phyloP scores from a whole-genome alignment of 64 coral and sea anemone species.

The Actinia equina region DNA sequence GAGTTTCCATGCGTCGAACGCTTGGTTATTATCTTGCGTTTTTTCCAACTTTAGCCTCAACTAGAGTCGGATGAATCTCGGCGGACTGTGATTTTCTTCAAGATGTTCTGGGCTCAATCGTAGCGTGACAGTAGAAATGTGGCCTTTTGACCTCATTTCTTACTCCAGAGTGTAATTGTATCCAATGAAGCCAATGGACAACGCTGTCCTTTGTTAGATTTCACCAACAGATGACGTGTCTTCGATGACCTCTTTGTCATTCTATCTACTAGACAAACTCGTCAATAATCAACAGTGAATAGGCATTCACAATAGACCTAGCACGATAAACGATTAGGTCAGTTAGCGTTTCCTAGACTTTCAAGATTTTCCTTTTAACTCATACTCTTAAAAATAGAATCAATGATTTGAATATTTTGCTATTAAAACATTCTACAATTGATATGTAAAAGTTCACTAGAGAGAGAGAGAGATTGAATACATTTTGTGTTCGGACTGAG shows the following conservation, averaged over 20 bases:
- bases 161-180: not conserved
- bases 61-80: too few species aligned
- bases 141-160: not conserved
- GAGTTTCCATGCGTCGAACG: too few species aligned
- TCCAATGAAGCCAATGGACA: not conserved
- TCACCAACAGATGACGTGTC: not conserved
- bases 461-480: not conserved
- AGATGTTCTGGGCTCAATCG: not conserved
- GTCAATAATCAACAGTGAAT: constrained; percentile 11
- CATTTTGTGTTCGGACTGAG: not conserved
- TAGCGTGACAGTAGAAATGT: not conserved
- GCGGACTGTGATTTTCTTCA: too few species aligned
- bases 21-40: too few species aligned
- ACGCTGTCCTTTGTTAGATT: constrained; percentile 3
- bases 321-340: too few species aligned
- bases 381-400: not conserved
- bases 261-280: constrained; percentile 8
- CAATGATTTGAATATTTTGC: not conserved
- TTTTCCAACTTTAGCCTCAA: too few species aligned
- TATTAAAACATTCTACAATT: not conserved
- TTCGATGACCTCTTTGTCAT: not conserved
- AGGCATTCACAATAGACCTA: not conserved
- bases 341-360: too few species aligned
- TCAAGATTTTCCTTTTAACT: not conserved
- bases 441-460: too few species aligned